These are phyloP conservation scores for Plecturocebus donacophilus DNA, from an alignment of 2,113 vertebrate species.

Conservation along the genomic window DNA sequence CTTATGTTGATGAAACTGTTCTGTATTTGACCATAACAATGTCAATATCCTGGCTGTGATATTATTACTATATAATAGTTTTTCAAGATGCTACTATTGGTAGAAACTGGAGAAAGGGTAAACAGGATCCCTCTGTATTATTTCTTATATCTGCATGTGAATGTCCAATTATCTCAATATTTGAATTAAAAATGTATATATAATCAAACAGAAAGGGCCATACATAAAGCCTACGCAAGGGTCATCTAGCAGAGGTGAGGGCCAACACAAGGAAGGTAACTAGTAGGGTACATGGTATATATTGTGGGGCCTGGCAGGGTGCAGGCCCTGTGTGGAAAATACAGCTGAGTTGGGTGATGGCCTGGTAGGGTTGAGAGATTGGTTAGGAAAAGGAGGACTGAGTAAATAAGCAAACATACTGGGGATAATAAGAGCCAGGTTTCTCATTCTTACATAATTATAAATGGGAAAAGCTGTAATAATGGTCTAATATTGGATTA, in stretches of 20 bases:
- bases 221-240: neutral
- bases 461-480: neutral
- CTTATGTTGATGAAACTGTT: neutral
- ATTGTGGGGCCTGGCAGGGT: neutral
- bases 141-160: neutral
- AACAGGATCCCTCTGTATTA: neutral
- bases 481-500: neutral
- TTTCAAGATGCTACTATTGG: neutral
- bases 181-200: neutral
- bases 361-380: neutral
- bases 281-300: neutral
- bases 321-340: neutral
- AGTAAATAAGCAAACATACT: neutral
- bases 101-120: neutral
- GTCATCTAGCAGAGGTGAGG: neutral
- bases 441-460: neutral
- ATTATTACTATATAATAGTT: neutral
- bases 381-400: neutral
- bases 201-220: neutral
- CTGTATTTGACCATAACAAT: neutral
- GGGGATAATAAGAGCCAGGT: neutral
- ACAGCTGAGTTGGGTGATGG: neutral
- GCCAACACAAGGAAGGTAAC: neutral
- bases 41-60: neutral
- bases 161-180: neutral